Conservation (phyloP, 2,888 invertebrate species). For the Cosmorhoe ocellata region DNA sequence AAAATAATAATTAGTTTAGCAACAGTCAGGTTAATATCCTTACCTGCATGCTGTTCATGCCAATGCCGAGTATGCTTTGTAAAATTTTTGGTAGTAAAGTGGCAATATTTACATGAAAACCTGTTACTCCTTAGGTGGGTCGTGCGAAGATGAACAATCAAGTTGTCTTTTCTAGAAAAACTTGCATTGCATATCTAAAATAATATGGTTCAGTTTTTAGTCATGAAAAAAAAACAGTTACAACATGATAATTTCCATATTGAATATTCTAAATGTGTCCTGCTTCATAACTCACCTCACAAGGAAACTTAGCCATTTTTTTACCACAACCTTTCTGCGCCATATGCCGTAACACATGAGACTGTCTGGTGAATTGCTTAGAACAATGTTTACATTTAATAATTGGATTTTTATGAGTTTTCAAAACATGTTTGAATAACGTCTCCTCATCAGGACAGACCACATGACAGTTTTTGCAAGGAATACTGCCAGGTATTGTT, state of each 20-base stretch:
- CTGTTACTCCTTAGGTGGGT: conserved; percentile 46
- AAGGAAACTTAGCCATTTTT: conserved; percentile 45
- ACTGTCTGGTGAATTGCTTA: conserved; percentile 88
- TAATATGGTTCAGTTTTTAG: not conserved
- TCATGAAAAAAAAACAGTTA: not conserved
- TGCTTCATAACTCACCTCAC: conserved; percentile 70
- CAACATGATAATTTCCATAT: no score
- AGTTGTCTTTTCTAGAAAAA: conserved; percentile 88
- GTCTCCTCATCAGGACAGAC: conserved; percentile 84
- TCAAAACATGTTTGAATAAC: conserved; percentile 85
- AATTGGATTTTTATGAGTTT: conserved; percentile 77
- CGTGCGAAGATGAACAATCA: conserved; percentile 88
- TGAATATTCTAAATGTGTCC: no score
- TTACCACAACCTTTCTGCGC: conserved; percentile 86
- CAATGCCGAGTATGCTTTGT: conserved; percentile 64
- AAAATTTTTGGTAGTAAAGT: conserved; percentile 57
- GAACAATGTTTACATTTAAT: conserved; percentile 86
- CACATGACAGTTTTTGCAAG: conserved; percentile 86
- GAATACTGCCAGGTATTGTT: conserved; percentile 78
- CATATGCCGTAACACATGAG: conserved; percentile 88
- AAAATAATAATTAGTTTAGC: no score
- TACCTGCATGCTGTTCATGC: conserved; percentile 59
- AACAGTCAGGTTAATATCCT: not conserved
- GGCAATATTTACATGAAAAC: conserved; percentile 61
- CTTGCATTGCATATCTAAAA: conserved; percentile 84